Evolutionary conservation across 2,113 vertebrate species (phyloP).

Genomic region (Ictalurus furcatus): DNA sequence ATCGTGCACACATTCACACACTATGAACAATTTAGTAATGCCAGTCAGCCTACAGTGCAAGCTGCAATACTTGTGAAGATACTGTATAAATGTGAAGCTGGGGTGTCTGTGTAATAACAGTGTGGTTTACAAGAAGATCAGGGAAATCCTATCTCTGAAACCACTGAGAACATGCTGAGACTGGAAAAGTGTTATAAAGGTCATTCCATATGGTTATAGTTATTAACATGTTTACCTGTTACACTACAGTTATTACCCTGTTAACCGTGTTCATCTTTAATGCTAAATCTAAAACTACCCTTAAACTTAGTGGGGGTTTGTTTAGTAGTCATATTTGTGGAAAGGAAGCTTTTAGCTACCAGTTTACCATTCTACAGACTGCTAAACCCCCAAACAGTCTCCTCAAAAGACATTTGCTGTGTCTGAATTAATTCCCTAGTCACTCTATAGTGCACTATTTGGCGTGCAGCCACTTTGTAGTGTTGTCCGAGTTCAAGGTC

Average conservation of each 20-base stretch:
- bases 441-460: neutral
- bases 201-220: neutral
- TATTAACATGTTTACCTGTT: neutral
- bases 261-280: no score
- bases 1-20: no score
- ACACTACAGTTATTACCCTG: neutral
- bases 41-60: no score
- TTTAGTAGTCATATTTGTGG: neutral
- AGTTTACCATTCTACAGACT: neutral
- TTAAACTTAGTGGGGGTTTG: neutral
- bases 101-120: neutral
- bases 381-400: neutral
- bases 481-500: neutral
- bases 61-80: neutral
- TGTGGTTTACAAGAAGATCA: constrained; percentile 9
- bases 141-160: constrained; percentile 5
- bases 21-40: no score
- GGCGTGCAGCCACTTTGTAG: neutral
- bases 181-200: neutral
- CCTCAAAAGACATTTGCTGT: neutral
- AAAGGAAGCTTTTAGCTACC: neutral
- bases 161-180: neutral
- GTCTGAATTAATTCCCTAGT: neutral
- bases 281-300: neutral
- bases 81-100: neutral